Evolutionary conservation across 2,113 vertebrate genomes (phyloP).

Genomic region (Rhea americana): DNA sequence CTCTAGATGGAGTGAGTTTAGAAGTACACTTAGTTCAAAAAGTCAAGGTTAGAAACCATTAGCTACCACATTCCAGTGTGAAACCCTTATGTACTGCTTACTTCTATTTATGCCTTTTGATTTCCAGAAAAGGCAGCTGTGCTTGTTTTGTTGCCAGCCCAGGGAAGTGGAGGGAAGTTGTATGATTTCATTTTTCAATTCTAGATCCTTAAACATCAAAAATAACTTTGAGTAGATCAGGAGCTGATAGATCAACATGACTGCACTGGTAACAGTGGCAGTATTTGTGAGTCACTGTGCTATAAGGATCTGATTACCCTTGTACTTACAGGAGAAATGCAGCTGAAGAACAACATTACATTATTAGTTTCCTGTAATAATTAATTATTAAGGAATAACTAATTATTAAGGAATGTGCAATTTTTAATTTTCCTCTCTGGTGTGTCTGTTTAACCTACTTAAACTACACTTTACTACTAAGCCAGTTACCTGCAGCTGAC

Average conservation of each 20-base stretch:
- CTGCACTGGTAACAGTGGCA: background rate
- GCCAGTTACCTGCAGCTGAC: background rate
- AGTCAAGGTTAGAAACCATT: background rate
- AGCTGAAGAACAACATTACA: background rate
- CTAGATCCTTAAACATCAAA: background rate
- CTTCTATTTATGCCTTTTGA: background rate
- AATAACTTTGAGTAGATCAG: background rate
- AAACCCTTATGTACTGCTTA: background rate
- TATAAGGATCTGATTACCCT: background rate
- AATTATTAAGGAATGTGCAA: background rate
- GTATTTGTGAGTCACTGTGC: background rate
- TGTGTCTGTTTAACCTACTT: background rate
- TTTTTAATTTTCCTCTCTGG: background rate
- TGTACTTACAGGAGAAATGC: background rate
- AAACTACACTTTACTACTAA: background rate
- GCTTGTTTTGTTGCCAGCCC: background rate
- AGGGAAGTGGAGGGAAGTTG: fast-evolving
- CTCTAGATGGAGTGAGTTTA: background rate
- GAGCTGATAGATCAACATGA: background rate
- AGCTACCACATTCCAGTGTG: background rate
- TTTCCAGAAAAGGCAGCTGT: background rate
- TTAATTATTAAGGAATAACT: background rate
- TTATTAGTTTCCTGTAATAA: background rate
- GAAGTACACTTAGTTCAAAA: background rate
- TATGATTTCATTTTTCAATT: background rate